Base-by-base conservation (phyloP, 2,797 vertebrate species). In the Rhinella marina region DNA sequence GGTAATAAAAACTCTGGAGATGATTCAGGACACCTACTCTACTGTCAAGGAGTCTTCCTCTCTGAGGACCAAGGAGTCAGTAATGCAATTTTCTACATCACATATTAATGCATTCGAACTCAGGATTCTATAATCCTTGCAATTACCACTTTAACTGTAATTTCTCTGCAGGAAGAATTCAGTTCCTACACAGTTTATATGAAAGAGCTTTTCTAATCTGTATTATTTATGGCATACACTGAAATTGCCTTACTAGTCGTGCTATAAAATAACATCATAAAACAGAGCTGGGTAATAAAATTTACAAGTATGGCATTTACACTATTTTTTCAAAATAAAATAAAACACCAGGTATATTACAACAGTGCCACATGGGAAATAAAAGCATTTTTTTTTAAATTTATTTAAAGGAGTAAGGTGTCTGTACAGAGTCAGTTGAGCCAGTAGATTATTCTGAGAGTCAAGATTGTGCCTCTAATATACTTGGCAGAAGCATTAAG, bases 61-160 rank as follows among this genome's bases (percentile, higher is more conserved):
- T 32, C 41, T 62, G 1, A 32, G 59, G 59, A 62, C 21, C 25
- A 64, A 8, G 29, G 59, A 81, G 59, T 23, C 13, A 62, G 29
- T 50, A 64, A 81, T 48, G 12, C 17, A 41, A 64, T 32, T 62
- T 57, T 64, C 57, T 29, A 61, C 56, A 32, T 6, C 48, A 19
- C 57, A 81, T 62, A 61, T 32, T 81, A 62, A 78, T 59, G 77
- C 52, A 79, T 21, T 79, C n/a, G 59, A 59, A 79, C 19, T 57
- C 54, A 17, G 77, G 16, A 57, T 27, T 57, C n/a, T 59, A 19
- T 79, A 79, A 79, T 50, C 72, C 72, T 75, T 52, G 21, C 77
- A 79, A 57, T 57, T 79, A 79, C 77, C 77, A 19, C 56, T 57
- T 79, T 57, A 79, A 11, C 72, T 50, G 72, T 75, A 52, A 75